Evolutionary conservation across 2,888 invertebrate genomes (phyloP).

Genomic region (Meiosimyza platycephala): DNA sequence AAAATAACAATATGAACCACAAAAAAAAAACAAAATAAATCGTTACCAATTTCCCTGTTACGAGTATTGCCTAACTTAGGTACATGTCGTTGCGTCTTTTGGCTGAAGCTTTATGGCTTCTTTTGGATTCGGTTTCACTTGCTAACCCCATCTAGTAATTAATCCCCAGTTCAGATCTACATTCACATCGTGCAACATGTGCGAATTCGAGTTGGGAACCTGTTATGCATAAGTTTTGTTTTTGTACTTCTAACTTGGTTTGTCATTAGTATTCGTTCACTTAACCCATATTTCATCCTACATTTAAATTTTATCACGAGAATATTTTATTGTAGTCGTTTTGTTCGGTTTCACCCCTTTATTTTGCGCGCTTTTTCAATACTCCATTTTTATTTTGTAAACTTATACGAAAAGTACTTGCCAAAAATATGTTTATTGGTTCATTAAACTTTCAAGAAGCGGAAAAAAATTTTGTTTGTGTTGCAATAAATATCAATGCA

Average conservation of each 20-base stretch:
- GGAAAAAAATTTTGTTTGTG: background rate
- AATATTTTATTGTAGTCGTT: no score
- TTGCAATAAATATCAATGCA: background rate
- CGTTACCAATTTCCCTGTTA: background rate
- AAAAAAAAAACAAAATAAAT: no score
- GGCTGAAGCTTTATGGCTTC: constrained; percentile 1
- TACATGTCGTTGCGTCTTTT: background rate
- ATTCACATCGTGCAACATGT: constrained; percentile 11
- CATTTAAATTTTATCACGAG: no score
- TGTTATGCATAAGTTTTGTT: constrained; percentile 39
- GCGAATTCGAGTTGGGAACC: constrained; percentile 20
- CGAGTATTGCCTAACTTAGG: background rate
- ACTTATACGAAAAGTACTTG: background rate
- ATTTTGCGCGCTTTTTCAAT: background rate
- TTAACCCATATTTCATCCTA: no score
- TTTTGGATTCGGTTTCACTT: background rate
- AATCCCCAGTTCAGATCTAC: background rate
- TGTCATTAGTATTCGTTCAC: no score
- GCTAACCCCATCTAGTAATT: background rate
- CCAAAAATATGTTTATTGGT: constrained; percentile 15
- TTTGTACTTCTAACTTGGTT: background rate
- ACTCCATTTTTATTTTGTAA: no score
- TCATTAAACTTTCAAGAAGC: constrained; percentile 31
- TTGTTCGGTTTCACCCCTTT: no score
- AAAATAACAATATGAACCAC: no score